phyloP scores from a whole-genome alignment of 2,797 vertebrate species.

The Cirrhinus molitorella region DNA sequence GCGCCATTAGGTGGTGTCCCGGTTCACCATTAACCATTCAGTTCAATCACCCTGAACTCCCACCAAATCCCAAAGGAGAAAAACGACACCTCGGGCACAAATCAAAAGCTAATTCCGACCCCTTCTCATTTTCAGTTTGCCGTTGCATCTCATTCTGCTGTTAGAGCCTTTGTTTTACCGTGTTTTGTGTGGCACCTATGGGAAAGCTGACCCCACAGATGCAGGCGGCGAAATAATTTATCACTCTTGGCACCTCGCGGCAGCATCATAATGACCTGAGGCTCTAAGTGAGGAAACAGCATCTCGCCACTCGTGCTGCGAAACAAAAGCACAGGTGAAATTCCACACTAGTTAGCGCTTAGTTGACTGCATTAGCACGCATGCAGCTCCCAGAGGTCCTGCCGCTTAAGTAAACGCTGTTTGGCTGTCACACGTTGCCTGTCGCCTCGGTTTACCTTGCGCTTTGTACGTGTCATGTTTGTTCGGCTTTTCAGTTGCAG shows the following conservation, averaged over 20 bases:
- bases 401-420: slow-evolving; percentile 49
- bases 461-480: slow-evolving; percentile 33
- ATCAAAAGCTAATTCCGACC: slow-evolving; percentile 45
- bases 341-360: slow-evolving; percentile 60
- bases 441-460: slow-evolving; percentile 43
- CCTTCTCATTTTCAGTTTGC: slow-evolving; percentile 26
- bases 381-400: slow-evolving; percentile 34
- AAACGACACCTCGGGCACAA: slow-evolving; percentile 29
- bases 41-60: slow-evolving; percentile 34
- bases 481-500: slow-evolving; percentile 14
- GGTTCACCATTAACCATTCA: slow-evolving; percentile 20
- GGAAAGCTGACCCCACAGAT: slow-evolving; percentile 58
- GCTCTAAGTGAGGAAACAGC: slow-evolving; percentile 59
- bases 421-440: slow-evolving; percentile 51
- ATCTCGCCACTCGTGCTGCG: slow-evolving; percentile 48
- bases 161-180: slow-evolving; percentile 46
- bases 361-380: slow-evolving; percentile 34
- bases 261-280: slow-evolving; percentile 53
- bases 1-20: background rate
- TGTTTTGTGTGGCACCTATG: slow-evolving; percentile 45
- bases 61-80: slow-evolving; percentile 36
- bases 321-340: slow-evolving; percentile 66
- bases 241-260: slow-evolving; percentile 54
- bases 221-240: slow-evolving; percentile 60
- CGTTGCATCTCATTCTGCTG: slow-evolving; percentile 10